Evolutionary conservation across 2,113 vertebrate species (phyloP).

Genomic region (Typhlomys cinereus): DNA sequence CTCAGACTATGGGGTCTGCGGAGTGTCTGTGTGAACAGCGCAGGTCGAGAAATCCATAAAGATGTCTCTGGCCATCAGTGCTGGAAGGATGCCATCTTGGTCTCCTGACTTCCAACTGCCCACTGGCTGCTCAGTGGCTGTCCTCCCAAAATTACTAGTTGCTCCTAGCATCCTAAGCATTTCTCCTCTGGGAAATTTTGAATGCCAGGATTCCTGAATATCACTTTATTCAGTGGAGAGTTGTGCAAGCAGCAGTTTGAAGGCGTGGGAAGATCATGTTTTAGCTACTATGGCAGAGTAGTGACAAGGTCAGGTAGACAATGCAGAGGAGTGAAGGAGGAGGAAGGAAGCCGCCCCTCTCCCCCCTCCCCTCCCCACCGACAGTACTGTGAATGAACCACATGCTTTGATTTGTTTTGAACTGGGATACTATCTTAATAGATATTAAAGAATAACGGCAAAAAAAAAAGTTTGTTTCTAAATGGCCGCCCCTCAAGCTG

Average conservation of each 20-base stretch:
- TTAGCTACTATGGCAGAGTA: neutral
- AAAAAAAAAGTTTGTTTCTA: neutral
- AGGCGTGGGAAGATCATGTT: neutral
- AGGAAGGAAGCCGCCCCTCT: neutral
- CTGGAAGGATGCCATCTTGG: neutral
- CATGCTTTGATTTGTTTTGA: neutral
- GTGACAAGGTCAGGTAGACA: neutral
- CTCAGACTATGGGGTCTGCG: neutral
- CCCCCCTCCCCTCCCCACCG: neutral
- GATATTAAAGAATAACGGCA: neutral
- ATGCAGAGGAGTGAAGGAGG: neutral
- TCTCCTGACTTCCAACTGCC: neutral
- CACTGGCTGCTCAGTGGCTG: too few relatives aligned
- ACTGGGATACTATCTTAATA: constrained; percentile 14
- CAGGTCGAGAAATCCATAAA: neutral
- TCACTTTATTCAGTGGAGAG: neutral
- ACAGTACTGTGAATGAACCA: neutral
- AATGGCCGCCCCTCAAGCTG: neutral
- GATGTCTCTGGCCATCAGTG: neutral
- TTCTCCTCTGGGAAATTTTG: neutral
- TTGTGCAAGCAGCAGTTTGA: neutral
- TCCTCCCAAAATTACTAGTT: neutral
- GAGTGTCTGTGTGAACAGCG: neutral
- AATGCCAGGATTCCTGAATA: too few relatives aligned
- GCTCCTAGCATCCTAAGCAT: neutral